Percentiles rank a stretch among this genome's conserved stretches.
These are phyloP conservation scores for Ifrita kowaldi DNA, from an alignment of 2,113 vertebrate species.

Conservation along the genomic window DNA sequence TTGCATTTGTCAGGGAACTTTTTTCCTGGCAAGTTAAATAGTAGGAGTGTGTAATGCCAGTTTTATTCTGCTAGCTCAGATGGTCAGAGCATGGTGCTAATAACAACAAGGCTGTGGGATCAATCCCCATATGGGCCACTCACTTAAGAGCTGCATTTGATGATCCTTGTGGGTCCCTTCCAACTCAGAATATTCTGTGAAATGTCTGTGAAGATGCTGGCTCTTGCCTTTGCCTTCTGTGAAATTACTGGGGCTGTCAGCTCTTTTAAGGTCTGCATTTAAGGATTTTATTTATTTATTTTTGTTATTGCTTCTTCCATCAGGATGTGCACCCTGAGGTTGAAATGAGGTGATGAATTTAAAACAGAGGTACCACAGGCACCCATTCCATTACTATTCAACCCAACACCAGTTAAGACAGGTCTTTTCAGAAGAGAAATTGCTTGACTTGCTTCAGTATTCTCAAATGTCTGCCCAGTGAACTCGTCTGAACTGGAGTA, in stretches of 20 bases:
- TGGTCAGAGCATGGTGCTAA: background rate
- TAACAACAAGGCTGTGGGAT: background rate
- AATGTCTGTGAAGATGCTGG: background rate
- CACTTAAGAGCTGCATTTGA: background rate
- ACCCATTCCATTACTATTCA: background rate
- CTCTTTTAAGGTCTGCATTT: background rate
- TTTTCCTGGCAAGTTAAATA: background rate
- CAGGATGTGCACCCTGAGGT: background rate
- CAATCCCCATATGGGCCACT: background rate
- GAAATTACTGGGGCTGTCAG: background rate
- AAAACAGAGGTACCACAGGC: background rate
- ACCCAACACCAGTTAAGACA: background rate
- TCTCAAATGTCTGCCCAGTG: background rate
- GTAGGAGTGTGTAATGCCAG: background rate
- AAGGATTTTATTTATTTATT: background rate
- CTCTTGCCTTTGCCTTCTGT: background rate
- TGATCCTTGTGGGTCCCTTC: background rate
- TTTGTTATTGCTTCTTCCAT: background rate
- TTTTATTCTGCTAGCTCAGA: background rate
- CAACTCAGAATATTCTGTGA: background rate
- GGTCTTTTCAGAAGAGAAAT: background rate
- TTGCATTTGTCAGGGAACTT: background rate
- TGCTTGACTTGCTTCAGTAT: background rate
- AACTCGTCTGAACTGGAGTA: background rate
- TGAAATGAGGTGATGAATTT: background rate